Evolutionary conservation across 2,888 invertebrate genomes (phyloP).

Genomic region (Hartigia nigra): DNA sequence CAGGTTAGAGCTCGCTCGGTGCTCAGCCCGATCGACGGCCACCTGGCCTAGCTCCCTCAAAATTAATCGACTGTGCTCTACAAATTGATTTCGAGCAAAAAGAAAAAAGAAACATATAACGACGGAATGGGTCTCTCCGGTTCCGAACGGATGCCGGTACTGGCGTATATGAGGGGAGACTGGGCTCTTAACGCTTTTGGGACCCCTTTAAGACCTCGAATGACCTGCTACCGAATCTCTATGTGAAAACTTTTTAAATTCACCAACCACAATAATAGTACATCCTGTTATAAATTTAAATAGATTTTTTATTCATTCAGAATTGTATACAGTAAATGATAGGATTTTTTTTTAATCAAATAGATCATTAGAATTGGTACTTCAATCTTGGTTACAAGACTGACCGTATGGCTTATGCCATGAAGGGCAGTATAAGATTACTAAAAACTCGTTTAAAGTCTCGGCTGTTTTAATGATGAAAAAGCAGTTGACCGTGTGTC

Average conservation of each 20-base stretch:
- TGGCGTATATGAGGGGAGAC: slow-evolving; percentile 15
- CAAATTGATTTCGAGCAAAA: slow-evolving; percentile 57
- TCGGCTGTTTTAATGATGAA: background rate
- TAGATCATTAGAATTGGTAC: background rate
- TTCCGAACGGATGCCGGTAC: slow-evolving; percentile 32
- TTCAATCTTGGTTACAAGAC: background rate
- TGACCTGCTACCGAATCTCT: background rate
- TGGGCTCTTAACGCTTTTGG: slow-evolving; percentile 22
- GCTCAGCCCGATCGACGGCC: slow-evolving; percentile 28
- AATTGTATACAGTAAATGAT: background rate
- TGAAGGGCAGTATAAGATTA: background rate
- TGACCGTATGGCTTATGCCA: background rate
- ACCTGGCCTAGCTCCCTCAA: slow-evolving; percentile 39
- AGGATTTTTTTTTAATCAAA: background rate
- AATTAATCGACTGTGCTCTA: slow-evolving; percentile 54
- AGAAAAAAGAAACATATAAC: slow-evolving; percentile 20
- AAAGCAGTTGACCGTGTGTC: background rate
- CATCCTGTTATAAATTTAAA: background rate
- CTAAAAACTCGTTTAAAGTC: background rate
- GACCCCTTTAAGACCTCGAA: slow-evolving; percentile 26
- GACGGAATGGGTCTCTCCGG: slow-evolving; percentile 30
- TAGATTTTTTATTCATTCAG: background rate
- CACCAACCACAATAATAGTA: background rate
- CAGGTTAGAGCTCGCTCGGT: background rate
- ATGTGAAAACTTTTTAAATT: background rate